Evolutionary conservation across 2,113 vertebrate genomes (phyloP).

Genomic region (Rhabdomys dilectus): DNA sequence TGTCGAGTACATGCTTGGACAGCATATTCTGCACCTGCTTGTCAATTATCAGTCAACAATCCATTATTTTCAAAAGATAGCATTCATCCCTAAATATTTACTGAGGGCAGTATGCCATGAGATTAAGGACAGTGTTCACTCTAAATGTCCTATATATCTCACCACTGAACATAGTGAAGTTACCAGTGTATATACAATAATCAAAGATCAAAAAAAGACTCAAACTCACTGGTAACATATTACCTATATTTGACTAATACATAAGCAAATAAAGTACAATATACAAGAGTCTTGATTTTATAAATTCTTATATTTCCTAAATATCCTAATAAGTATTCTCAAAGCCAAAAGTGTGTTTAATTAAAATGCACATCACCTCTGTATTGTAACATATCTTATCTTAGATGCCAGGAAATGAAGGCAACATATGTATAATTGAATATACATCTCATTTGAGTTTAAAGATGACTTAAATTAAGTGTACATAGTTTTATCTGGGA

Average conservation of each 20-base stretch:
- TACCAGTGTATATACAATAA: neutral
- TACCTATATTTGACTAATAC: neutral
- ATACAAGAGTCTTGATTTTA: neutral
- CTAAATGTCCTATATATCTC: neutral
- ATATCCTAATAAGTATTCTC: slow-evolving; percentile 15
- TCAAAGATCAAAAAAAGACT: neutral
- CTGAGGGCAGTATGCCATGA: neutral
- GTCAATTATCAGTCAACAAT: neutral
- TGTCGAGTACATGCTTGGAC: neutral
- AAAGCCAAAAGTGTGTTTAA: neutral
- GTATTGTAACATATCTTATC: neutral
- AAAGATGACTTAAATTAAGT: neutral
- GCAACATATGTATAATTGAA: neutral
- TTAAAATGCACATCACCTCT: neutral
- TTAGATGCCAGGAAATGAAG: neutral
- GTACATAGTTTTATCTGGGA: neutral
- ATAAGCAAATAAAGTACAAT: slow-evolving; percentile 23
- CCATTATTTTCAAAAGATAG: neutral
- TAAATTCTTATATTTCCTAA: slow-evolving; percentile 21
- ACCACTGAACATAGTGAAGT: neutral
- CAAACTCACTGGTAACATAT: neutral
- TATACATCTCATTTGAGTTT: neutral
- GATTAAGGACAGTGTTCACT: neutral
- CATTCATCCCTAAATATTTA: neutral
- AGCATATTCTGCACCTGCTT: neutral